Conservation (phyloP, 2,113 vertebrate genomes). For the Ammodytes marinus region DNA sequence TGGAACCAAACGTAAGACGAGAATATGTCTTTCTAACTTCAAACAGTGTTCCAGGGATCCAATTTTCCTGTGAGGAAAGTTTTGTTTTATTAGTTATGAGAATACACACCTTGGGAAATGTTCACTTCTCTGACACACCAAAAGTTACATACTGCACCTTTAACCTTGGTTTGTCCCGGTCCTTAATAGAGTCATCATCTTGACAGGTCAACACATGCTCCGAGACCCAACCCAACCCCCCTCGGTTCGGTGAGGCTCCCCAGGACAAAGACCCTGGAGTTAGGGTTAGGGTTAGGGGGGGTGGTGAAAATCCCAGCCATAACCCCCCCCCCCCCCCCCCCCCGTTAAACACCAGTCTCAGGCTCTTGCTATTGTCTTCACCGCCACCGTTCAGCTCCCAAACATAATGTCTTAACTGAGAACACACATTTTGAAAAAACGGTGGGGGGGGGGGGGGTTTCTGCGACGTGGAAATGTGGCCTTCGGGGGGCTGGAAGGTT, state of each 20-base stretch:
- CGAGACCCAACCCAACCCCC: not conserved
- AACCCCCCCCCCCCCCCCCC: not conserved
- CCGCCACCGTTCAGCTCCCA: constrained; percentile 14
- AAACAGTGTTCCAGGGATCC: too few relatives aligned
- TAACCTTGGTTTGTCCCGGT: not conserved
- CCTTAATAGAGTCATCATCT: constrained; percentile 47
- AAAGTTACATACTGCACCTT: not conserved
- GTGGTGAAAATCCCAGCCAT: not conserved
- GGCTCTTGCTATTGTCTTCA: constrained; percentile 20
- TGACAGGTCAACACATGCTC: constrained; percentile 42
- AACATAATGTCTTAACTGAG: not conserved
- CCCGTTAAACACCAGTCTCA: constrained; percentile 34
- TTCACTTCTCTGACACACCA: not conserved
- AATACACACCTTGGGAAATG: too few relatives aligned
- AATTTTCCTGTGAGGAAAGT: too few relatives aligned
- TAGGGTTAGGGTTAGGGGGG: too few relatives aligned
- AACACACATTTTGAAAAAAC: not conserved
- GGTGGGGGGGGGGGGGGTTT: not conserved
- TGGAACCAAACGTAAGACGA: too few relatives aligned
- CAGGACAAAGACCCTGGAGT: constrained; percentile 25
- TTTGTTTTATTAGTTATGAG: too few relatives aligned
- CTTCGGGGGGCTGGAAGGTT: not conserved
- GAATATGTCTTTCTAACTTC: too few relatives aligned
- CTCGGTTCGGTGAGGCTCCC: not conserved
- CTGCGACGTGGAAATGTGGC: constrained; percentile 30